phyloP scores from a whole-genome alignment of 2,797 vertebrate species.

The Pangasius macronema region DNA sequence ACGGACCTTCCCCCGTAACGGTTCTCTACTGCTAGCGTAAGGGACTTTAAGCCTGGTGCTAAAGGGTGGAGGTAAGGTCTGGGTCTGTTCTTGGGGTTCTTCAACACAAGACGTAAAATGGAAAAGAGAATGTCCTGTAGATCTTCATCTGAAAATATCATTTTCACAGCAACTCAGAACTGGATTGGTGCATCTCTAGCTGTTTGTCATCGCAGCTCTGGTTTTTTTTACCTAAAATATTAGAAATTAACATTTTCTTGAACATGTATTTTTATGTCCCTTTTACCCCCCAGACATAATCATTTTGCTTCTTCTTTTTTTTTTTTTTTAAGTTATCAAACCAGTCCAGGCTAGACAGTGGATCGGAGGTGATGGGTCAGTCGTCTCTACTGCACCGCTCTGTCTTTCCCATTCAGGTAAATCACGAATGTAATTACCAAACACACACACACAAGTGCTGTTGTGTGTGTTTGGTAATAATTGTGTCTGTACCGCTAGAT shows the following conservation, averaged over 20 bases:
- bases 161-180: not conserved
- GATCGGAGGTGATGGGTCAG: slow-evolving; percentile 84
- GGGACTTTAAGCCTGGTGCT: not conserved
- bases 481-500: slow-evolving; percentile 30
- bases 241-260: not conserved
- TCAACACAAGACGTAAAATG: not conserved
- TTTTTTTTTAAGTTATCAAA: slow-evolving; percentile 72
- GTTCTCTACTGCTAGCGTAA: not conserved
- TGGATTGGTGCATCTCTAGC: not conserved
- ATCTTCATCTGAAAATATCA: too few species aligned
- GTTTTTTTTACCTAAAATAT: not conserved
- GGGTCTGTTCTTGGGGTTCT: not conserved
- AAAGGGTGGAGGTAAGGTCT: not conserved
- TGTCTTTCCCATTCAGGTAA: slow-evolving; percentile 93
- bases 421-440: not conserved
- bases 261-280: not conserved
- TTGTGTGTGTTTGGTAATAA: too few species aligned
- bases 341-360: slow-evolving; percentile 89
- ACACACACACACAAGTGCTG: not conserved
- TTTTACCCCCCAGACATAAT: not conserved
- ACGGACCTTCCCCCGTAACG: not conserved
- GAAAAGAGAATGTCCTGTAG: too few species aligned
- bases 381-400: slow-evolving; percentile 88
- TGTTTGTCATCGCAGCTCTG: not conserved
- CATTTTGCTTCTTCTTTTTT: not conserved